Evolutionary conservation across 2,888 invertebrate species (phyloP), one percentile per base, ranked within the genome.

Genomic region (Agrochola circellaris): DNA sequence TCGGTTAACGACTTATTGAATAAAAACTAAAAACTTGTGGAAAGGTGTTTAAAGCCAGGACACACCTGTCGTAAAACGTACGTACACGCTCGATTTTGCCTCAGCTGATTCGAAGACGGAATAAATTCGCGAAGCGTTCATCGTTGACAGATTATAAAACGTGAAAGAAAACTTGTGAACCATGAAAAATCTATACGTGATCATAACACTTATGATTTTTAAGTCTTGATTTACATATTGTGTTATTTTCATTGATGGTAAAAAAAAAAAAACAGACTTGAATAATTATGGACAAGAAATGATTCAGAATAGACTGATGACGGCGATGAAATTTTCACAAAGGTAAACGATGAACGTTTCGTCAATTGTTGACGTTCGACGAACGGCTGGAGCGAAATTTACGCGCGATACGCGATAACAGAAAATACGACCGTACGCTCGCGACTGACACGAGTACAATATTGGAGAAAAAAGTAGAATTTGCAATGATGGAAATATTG

Each of bases 321-420:
- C 84, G 77, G 75, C 77, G 83, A 83, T 79, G 74, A 88, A 83
- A 83, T 77, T 83, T 76, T 89, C 89, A 85, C 82, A 86, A 85
- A 84, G 75, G 85, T 89, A 85, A 89, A 91, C 92, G 93, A 92
- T 94, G 93, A 94, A 95, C 93, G 92, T 93, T 95, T 94, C 92
- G 93, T 91, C 89, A 91, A 93, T 92, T 94, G 94, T 94, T 95
- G 94, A 94, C 93, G 93, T 94, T 91, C 90, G 45, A 87, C 89
- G 89, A 87, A 90, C 84, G 91, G 91, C 91, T 91, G 90, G 87
- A 92, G 92, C 90, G 91, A 92, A 95, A 94, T 93, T 93, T 92
- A 92, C 92, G 92, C 91, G 92, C 92, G 88, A 90, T 90, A 91
- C 90, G 91, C 91, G 94, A 94, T 93, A 94, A 93, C 91, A 93